These are phyloP conservation scores for Hylaeus volcanicus DNA, from an alignment of 1,140 invertebrate genomes.

Conservation along the genomic window DNA sequence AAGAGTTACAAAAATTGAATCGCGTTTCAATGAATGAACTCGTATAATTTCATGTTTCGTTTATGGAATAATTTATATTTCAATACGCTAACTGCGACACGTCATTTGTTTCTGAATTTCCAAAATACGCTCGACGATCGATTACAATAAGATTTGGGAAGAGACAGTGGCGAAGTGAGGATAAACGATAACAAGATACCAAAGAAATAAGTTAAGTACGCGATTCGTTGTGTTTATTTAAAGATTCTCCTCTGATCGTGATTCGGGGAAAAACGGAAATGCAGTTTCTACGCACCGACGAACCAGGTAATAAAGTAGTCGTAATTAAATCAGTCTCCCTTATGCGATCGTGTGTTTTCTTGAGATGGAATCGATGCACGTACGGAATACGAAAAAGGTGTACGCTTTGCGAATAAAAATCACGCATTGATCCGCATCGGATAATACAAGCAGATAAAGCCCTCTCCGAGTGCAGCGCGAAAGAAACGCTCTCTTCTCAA, in stretches of 20 bases:
- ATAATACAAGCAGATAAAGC: conserved; percentile 1
- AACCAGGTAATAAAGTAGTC: conserved; percentile 32
- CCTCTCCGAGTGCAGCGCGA: conserved; percentile 57
- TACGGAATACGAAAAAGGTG: conserved; percentile 36
- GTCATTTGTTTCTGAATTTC: background rate
- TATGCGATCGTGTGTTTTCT: background rate
- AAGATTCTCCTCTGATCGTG: background rate
- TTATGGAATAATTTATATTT: conserved; percentile 19
- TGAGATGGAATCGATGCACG: conserved; percentile 20
- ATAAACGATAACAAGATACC: background rate
- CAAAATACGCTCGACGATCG: too few relatives aligned
- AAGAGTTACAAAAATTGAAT: conserved; percentile 2
- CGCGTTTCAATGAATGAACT: background rate
- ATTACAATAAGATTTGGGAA: background rate
- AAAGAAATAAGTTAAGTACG: too few relatives aligned
- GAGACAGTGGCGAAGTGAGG: too few relatives aligned
- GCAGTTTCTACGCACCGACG: background rate
- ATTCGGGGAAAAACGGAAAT: background rate
- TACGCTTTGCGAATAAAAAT: conserved; percentile 44
- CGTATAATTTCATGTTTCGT: background rate
- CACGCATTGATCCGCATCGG: background rate
- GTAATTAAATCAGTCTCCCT: conserved; percentile 27
- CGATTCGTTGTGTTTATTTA: too few relatives aligned
- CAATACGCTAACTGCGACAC: background rate
- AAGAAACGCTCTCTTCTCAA: conserved; percentile 17